phyloP scores from a whole-genome alignment of 2,113 vertebrate genomes.

The Gopherus evgoodei region DNA sequence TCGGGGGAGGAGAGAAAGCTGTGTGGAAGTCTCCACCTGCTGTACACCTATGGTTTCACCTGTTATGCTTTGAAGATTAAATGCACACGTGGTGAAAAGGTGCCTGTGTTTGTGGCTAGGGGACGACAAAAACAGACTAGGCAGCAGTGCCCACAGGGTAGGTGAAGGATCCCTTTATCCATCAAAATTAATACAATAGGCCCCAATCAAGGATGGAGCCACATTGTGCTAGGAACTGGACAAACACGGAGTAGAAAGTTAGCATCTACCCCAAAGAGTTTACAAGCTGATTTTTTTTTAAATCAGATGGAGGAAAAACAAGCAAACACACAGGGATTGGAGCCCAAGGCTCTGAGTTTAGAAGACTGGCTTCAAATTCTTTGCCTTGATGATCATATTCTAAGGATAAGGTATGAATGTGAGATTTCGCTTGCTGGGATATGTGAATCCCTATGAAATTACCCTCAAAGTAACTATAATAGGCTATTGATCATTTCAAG shows the following conservation, averaged over 20 bases:
- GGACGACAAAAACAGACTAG: not conserved
- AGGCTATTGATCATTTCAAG: not conserved
- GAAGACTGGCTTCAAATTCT: conserved; percentile 10
- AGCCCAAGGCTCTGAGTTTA: not conserved
- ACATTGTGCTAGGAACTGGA: not conserved
- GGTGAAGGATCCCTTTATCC: not conserved
- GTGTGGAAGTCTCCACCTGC: not conserved
- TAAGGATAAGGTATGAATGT: not conserved
- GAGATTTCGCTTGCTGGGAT: not conserved
- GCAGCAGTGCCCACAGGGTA: not conserved
- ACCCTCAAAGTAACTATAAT: not conserved
- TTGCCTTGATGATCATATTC: not conserved
- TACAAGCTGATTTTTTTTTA: not conserved
- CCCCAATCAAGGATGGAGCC: fast-evolving
- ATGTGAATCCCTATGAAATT: not conserved
- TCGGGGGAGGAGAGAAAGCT: not conserved
- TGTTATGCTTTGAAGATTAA: not conserved
- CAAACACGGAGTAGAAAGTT: not conserved
- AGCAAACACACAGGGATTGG: not conserved
- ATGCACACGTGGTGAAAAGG: not conserved
- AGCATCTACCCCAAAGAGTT: not conserved
- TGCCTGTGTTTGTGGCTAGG: not conserved
- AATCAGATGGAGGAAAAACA: not conserved
- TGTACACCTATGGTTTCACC: not conserved
- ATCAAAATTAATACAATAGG: not conserved